A percentile compares a stretch with the other conserved stretches of the same genome.
phyloP scores from a whole-genome alignment of 2,888 invertebrate species.

The Cheilosia variabilis region DNA sequence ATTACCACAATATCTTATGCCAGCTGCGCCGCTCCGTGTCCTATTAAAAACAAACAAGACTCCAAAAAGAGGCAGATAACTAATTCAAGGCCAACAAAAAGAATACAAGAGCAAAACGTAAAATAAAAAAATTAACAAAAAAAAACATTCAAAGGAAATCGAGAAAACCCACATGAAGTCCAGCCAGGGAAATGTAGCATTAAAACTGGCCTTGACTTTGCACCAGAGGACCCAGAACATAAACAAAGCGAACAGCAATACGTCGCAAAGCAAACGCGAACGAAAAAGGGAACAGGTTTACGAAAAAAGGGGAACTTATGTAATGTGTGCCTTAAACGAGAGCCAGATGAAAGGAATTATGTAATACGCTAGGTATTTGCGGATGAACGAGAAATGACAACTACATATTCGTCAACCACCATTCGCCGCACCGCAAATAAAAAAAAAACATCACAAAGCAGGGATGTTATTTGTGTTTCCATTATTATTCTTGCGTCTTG shows the following conservation, averaged over 20 bases:
- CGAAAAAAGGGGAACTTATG: background rate
- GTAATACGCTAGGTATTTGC: background rate
- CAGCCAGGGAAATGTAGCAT: constrained; percentile 3
- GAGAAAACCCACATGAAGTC: background rate
- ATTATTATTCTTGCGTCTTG: background rate
- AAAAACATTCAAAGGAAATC: background rate
- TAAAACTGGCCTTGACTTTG: constrained; percentile 57
- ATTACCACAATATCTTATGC: constrained; percentile 25
- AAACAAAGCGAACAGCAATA: constrained; percentile 12
- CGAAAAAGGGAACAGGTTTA: constrained; percentile 36
- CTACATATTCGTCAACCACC: background rate
- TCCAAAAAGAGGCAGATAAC: constrained; percentile 9
- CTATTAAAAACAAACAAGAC: constrained; percentile 10
- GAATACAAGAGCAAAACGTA: constrained; percentile 24
- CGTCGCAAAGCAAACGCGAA: background rate
- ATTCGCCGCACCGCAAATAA: background rate
- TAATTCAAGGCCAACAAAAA: constrained; percentile 25
- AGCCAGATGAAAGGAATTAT: constrained; percentile 17
- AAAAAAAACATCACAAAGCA: background rate
- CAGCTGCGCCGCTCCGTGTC: constrained; percentile 43
- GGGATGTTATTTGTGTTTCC: constrained; percentile 30
- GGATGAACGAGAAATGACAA: too few species aligned
- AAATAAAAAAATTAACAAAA: background rate
- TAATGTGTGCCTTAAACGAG: background rate
- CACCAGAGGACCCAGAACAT: constrained; percentile 11